Evolutionary conservation across 2,113 vertebrate genomes (phyloP).

Genomic region (Phalacrocorax brasilianus): DNA sequence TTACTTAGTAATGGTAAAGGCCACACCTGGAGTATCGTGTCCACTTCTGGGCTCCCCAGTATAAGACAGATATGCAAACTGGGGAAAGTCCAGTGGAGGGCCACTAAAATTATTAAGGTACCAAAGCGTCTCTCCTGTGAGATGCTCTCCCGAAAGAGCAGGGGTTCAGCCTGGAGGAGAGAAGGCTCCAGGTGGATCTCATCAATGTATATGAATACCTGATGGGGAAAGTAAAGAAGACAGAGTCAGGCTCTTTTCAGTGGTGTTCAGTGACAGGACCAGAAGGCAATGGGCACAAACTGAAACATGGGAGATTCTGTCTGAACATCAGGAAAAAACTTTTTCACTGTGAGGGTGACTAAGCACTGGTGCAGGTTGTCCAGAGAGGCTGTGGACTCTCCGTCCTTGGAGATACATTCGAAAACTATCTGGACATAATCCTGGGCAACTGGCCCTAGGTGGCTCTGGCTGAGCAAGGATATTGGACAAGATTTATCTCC

Average conservation of each 20-base stretch:
- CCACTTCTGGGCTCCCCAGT: background rate
- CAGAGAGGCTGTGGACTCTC: background rate
- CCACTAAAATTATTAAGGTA: background rate
- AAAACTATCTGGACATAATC: background rate
- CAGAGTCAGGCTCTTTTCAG: background rate
- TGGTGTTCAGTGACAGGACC: background rate
- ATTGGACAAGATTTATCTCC: background rate
- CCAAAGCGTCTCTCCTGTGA: background rate
- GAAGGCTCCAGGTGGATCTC: background rate
- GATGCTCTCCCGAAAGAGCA: background rate
- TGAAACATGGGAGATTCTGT: background rate
- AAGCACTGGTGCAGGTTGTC: background rate
- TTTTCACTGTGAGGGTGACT: background rate
- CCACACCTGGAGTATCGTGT: background rate
- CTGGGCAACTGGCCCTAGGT: background rate
- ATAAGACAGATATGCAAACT: background rate
- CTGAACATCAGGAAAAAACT: background rate
- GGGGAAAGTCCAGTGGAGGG: background rate
- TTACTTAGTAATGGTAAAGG: background rate
- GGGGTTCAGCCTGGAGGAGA: background rate
- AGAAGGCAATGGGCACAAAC: background rate
- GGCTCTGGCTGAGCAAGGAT: background rate
- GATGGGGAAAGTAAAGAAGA: background rate
- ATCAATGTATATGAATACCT: background rate
- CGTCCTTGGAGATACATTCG: background rate